These are phyloP conservation scores for Capreolus pygargus DNA, from an alignment of 2,113 vertebrate genomes.

Conservation along the genomic window DNA sequence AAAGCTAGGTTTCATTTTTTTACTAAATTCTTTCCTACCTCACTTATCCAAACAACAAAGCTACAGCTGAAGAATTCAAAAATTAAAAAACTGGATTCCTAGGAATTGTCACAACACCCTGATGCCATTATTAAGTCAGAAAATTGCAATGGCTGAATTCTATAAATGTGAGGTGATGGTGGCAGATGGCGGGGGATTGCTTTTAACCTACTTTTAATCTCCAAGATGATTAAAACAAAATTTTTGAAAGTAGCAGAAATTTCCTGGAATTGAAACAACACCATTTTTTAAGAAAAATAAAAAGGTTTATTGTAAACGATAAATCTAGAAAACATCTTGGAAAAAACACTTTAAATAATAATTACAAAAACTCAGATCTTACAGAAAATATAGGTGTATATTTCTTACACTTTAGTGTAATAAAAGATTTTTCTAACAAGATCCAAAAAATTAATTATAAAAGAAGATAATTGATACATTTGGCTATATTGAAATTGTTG, in stretches of 20 bases:
- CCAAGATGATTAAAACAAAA: neutral
- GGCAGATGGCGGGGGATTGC: neutral
- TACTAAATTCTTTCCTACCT: neutral
- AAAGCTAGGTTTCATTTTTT: neutral
- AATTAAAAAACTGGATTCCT: neutral
- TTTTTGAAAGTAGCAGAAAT: neutral
- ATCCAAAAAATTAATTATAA: neutral
- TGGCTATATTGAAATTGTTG: neutral
- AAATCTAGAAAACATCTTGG: neutral
- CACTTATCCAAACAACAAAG: neutral
- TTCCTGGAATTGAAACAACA: neutral
- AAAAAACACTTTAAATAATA: neutral
- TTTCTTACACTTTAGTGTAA: neutral
- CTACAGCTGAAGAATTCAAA: neutral
- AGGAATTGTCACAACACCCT: neutral
- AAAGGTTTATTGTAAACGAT: neutral
- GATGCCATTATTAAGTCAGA: neutral
- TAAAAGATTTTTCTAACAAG: neutral
- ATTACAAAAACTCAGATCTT: neutral
- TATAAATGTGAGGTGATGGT: neutral
- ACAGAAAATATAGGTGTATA: neutral
- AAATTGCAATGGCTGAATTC: neutral
- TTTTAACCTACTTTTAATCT: neutral
- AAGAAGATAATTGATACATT: neutral
- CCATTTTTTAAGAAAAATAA: neutral